These are phyloP conservation scores for Podarcis muralis DNA, from an alignment of 2,113 vertebrate genomes.

Conservation along the genomic window DNA sequence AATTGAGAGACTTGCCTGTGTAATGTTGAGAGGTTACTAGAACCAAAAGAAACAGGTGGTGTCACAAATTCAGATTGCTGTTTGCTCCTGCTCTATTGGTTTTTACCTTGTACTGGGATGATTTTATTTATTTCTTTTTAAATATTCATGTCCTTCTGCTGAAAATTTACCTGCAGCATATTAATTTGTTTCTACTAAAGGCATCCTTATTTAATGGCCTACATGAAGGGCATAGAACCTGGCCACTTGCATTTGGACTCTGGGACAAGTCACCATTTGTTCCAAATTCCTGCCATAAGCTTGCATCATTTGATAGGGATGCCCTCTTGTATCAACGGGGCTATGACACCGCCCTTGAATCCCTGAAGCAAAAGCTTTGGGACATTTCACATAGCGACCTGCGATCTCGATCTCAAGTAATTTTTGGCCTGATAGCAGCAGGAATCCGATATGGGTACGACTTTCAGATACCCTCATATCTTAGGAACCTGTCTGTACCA, in stretches of 20 bases:
- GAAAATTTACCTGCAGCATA: neutral
- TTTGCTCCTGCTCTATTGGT: neutral
- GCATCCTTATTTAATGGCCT: neutral
- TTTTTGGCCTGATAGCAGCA: too few species aligned
- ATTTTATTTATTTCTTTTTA: neutral
- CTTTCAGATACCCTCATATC: too few species aligned
- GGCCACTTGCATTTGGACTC: neutral
- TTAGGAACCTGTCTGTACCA: too few species aligned
- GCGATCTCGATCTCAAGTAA: too few species aligned
- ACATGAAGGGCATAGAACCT: neutral
- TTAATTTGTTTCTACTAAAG: neutral
- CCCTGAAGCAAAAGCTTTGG: too few species aligned
- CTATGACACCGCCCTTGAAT: too few species aligned
- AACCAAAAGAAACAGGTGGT: slow-evolving; percentile 2
- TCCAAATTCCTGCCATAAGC: neutral
- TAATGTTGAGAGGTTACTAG: neutral
- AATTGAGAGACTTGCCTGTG: slow-evolving; percentile 20
- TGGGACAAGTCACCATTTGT: neutral
- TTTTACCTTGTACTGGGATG: neutral
- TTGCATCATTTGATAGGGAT: neutral
- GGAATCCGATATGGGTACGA: too few species aligned
- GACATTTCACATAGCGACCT: too few species aligned
- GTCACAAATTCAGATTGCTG: slow-evolving; percentile 22
- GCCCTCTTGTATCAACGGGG: too few species aligned
- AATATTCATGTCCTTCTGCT: slow-evolving; percentile 21